Evolutionary conservation across 1,140 invertebrate genomes (phyloP), one percentile per base, ranked within the genome.

Genomic region (Drosophila watanabei): DNA sequence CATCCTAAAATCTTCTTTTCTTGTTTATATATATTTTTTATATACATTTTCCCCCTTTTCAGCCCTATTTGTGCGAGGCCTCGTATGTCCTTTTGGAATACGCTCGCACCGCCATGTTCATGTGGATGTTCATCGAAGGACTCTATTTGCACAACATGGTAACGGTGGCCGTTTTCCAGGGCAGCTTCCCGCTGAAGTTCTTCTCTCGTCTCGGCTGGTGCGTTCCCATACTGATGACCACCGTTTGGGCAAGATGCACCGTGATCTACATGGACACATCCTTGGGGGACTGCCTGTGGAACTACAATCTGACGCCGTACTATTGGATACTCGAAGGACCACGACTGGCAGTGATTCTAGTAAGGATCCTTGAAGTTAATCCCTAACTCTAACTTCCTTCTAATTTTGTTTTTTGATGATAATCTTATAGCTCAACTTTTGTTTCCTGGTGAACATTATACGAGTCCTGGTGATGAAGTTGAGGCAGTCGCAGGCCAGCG

Each of bases 51-150:
- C n/a, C n/a, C n/a, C n/a, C n/a, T n/a, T n/a, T n/a, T n/a, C n/a
- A n/a, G n/a, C n/a, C n/a, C n/a, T 95, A 97, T 45, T 92, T 98
- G 0, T 98, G 97, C 86, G 97, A 98, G 91, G 94, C 95, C 0
- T 95, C 95, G 54, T 97, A 97, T 88, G 94, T 97, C 0, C 92
- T 98, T 1, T 88, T 98, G 77, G 98, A 98, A 93, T 98, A 98
- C 92, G 96, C 97, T 0, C 95, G 96, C 70, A 97, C 97, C 0
- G 97, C 97, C 1, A 98, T 98, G 95, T 98, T 98, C 87, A 97
- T 97, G 95, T 98, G 98, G 98, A 98, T 98, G 97, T 98, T 98
- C 82, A 96, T 98, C 33, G 98, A 98, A 92, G 98, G 98, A 1
- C 93, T 98, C 18, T 98, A 98, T 88, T 94, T 98, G 20, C 97